Base-by-base conservation (phyloP, 2,888 invertebrate species). In the Drosophila eohydei region DNA sequence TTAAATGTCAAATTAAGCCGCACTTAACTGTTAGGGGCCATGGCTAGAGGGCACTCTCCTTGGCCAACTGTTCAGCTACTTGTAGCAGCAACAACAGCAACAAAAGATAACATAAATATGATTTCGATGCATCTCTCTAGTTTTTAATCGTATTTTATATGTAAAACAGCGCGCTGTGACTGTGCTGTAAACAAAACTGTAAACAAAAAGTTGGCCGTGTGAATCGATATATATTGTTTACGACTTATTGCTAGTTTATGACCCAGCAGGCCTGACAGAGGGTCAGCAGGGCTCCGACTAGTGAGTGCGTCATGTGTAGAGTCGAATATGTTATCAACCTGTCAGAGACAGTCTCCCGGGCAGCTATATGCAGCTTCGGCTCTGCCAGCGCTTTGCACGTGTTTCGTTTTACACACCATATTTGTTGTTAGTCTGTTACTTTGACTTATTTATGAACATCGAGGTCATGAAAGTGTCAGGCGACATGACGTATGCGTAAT, bases 181-280 rank as follows among this genome's bases (percentile, higher is more conserved):
- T 54, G 43, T 38, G 38, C 71, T 85, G 83, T 88, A 88, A 89
- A 89, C 89, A 89, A 81, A 77, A 71, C 59, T 81, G 81, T 87
- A 87, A 83, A 83, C 89, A 87, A 70, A 66, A 73, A 68, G 69
- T 36, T 63, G 57, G 73, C 67, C 38, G 26, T 26, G 36, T 59
- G 71, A 78, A 85, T 81, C 30, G 74, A 55, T 55, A 55, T 54
- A 40, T 41, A 30, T 54, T 77, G 81, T 85, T 80, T 78, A 83
- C 82, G 86, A 85, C 74, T 28, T 40, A 28, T 54, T 28, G 50
- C 34, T 73, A 68, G 61, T 87, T 83, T 87, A 83, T 67, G 82
- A 63, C 71, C 69, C 74, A 43, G n/a, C 40, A 43, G 56, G 54
- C 4, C n/a, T 41, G 58, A 51, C 56, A 52, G 38, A 9, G 65